Percentiles rank a stretch among this genome's conserved stretches.
Conservation (phyloP, 2,888 invertebrate genomes). For the Mactromeris polynyma region DNA sequence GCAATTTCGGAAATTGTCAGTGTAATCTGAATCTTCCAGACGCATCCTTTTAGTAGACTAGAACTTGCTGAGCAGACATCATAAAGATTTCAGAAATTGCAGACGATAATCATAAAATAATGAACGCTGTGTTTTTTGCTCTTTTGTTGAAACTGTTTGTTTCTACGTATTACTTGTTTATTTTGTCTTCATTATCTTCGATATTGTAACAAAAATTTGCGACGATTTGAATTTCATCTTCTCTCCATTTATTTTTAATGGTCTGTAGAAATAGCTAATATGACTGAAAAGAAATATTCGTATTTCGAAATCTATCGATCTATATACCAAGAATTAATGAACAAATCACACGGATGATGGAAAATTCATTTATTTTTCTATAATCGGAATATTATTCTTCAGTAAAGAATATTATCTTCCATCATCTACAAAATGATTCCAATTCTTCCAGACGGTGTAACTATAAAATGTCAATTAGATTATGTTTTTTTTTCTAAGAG, state of each 20-base stretch:
- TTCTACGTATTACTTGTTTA: not conserved
- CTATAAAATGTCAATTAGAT: constrained; percentile 1
- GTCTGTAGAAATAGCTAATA: not conserved
- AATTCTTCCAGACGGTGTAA: not conserved
- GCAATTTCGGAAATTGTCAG: not conserved
- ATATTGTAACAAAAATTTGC: not conserved
- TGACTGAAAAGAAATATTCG: not conserved
- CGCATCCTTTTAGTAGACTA: not conserved
- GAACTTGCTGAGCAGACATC: not conserved
- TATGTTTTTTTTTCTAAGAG: not conserved
- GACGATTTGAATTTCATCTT: not conserved
- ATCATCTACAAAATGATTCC: not conserved
- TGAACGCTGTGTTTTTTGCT: not conserved
- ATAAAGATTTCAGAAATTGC: not conserved
- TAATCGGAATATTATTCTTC: constrained; percentile 7
- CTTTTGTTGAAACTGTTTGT: not conserved
- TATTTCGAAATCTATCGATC: not conserved
- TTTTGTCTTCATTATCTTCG: not conserved
- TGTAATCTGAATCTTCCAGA: not conserved
- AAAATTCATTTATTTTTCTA: constrained; percentile 16
- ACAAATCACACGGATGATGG: constrained; percentile 4
- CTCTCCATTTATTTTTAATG: not conserved
- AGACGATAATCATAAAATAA: not conserved
- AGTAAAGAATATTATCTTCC: not conserved
- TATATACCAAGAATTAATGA: not conserved